Conservation (phyloP, 92 coral and sea anemone genomes). For the Micromussa lordhowensis region DNA sequence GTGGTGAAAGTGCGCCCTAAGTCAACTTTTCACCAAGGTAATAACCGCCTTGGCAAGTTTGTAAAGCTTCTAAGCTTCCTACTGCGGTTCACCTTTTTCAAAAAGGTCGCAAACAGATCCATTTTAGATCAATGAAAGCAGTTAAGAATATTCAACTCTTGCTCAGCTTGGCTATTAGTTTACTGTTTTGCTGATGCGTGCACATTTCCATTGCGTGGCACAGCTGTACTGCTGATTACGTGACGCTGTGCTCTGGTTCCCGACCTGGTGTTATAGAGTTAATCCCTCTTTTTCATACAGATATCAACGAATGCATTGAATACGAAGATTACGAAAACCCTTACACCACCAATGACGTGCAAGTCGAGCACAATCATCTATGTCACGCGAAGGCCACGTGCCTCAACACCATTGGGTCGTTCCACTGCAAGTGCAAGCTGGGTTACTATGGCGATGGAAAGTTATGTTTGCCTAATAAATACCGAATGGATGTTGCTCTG, state of each 20-base stretch:
- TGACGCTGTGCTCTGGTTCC: background rate
- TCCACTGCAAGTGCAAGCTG: conserved; percentile 82
- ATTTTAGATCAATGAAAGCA: background rate
- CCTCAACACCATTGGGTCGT: conserved; percentile 87
- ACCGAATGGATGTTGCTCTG: conserved; percentile 46
- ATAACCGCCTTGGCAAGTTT: too few species aligned
- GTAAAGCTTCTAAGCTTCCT: too few species aligned
- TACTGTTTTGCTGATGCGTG: background rate
- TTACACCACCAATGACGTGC: conserved; percentile 68
- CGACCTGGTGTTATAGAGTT: background rate
- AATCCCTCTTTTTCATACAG: conserved; percentile 35
- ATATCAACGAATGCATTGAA: conserved; percentile 81
- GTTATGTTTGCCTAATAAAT: conserved; percentile 67
- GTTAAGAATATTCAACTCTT: background rate
- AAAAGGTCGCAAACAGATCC: background rate
- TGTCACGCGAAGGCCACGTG: conserved; percentile 85
- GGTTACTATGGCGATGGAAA: conserved; percentile 95
- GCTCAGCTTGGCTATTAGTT: background rate
- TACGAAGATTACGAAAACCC: conserved; percentile 51
- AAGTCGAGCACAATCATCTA: conserved; percentile 41
- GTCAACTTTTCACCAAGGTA: too few species aligned
- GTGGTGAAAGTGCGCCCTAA: too few species aligned
- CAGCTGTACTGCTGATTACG: background rate
- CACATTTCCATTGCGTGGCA: background rate
- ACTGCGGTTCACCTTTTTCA: too few species aligned